Conservation (phyloP, 2,797 vertebrate species). For the Heliangelus exortis region DNA sequence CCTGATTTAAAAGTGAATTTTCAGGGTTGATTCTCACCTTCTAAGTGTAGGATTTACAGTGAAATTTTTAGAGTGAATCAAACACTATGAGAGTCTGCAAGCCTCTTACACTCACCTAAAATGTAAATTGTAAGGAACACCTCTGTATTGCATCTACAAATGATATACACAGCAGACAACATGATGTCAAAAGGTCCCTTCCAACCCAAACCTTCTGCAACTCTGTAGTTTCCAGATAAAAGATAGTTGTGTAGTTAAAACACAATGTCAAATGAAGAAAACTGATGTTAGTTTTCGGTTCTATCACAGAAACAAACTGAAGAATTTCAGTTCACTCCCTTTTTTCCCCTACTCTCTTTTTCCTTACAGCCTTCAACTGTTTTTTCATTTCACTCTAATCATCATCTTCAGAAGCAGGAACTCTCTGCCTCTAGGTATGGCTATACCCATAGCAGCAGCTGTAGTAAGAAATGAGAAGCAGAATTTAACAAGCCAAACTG, state of each 20-base stretch:
- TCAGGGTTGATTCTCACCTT: background rate
- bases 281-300: background rate
- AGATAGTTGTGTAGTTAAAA: background rate
- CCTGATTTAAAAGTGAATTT: background rate
- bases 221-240: background rate
- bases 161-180: background rate
- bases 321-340: background rate
- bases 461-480: background rate
- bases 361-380: rapidly evolving
- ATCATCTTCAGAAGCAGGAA: background rate
- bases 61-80: background rate
- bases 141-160: background rate
- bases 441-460: background rate
- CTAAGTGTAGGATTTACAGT: background rate
- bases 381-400: background rate
- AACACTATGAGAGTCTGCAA: background rate
- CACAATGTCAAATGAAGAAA: rapidly evolving
- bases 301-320: background rate
- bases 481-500: background rate
- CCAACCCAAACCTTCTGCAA: background rate
- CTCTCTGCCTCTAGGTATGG: background rate
- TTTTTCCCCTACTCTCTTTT: background rate
- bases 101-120: background rate
- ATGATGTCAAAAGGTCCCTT: background rate
- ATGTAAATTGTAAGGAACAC: background rate